Evolutionary conservation across 2,888 invertebrate species (phyloP).

Genomic region (Merodon equestris): DNA sequence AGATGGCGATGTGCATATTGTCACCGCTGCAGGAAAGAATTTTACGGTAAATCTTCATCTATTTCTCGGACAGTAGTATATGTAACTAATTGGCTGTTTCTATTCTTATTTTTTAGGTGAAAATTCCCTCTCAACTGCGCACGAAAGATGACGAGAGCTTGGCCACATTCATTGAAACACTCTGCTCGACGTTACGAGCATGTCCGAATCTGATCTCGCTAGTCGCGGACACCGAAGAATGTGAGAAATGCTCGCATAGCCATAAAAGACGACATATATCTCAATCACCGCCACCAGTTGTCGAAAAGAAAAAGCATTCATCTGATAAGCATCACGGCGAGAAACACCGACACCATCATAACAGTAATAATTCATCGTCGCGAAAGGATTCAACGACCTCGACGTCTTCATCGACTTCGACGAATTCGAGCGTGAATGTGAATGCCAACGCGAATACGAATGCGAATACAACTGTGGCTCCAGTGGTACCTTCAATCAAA

Average conservation of each 20-base stretch:
- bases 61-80: not conserved
- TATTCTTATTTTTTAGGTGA: conserved; percentile 73
- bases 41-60: conserved; percentile 75
- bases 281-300: conserved; percentile 73
- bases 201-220: conserved; percentile 78
- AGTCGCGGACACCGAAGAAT: conserved; percentile 77
- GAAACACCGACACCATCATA: conserved; percentile 70
- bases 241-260: conserved; percentile 77
- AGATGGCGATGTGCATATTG: conserved; percentile 79
- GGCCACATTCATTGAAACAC: conserved; percentile 77
- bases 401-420: conserved; percentile 48
- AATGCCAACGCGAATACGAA: conserved; percentile 33
- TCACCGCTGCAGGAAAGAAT: conserved; percentile 78
- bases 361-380: conserved; percentile 40
- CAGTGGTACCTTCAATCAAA: conserved; percentile 55
- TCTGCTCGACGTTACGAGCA: conserved; percentile 78
- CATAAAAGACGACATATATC: conserved; percentile 74
- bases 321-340: conserved; percentile 37
- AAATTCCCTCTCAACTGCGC: conserved; percentile 77
- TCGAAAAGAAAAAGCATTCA: conserved; percentile 74
- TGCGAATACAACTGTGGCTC: conserved; percentile 40
- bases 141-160: conserved; percentile 77
- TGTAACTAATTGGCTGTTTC: not conserved
- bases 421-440: conserved; percentile 29
- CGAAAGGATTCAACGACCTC: conserved; percentile 63